These are phyloP conservation scores for Scartelaos histophorus DNA, from an alignment of 2,113 vertebrate species.

Conservation along the genomic window DNA sequence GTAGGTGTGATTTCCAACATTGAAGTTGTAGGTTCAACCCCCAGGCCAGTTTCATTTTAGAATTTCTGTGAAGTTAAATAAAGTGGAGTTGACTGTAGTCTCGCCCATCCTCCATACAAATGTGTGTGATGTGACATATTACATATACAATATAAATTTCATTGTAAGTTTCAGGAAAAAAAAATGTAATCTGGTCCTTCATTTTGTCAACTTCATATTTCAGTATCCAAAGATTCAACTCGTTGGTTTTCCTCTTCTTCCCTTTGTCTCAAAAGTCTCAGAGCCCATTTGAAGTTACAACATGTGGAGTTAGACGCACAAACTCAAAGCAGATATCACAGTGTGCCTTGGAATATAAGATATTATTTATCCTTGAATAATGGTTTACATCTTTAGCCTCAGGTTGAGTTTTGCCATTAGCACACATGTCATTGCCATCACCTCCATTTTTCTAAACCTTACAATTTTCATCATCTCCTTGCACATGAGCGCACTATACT, in stretches of 20 bases:
- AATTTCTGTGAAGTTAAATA: no score
- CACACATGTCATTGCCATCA: constrained; percentile 20
- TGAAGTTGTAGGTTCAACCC: background rate
- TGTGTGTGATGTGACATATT: background rate
- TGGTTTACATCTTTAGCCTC: background rate
- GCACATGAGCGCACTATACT: constrained; percentile 6
- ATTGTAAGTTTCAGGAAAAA: no score
- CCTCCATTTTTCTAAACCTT: constrained; percentile 14
- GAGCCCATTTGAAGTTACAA: background rate
- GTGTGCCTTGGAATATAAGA: background rate
- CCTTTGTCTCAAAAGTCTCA: background rate
- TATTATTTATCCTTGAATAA: background rate
- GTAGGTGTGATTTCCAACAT: background rate
- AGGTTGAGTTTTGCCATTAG: background rate
- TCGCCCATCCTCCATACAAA: background rate
- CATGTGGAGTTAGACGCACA: background rate
- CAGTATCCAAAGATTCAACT: background rate
- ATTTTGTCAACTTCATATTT: background rate
- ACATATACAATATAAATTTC: no score
- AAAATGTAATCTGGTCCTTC: background rate
- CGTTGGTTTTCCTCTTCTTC: background rate
- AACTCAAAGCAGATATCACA: background rate
- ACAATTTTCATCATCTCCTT: constrained; percentile 9
- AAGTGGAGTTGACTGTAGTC: no score
- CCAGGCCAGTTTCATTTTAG: background rate